A percentile compares a stretch with the other conserved stretches of the same genome.
phyloP scores from a whole-genome alignment of 2,113 vertebrate species.

The Kryptolebias marmoratus region DNA sequence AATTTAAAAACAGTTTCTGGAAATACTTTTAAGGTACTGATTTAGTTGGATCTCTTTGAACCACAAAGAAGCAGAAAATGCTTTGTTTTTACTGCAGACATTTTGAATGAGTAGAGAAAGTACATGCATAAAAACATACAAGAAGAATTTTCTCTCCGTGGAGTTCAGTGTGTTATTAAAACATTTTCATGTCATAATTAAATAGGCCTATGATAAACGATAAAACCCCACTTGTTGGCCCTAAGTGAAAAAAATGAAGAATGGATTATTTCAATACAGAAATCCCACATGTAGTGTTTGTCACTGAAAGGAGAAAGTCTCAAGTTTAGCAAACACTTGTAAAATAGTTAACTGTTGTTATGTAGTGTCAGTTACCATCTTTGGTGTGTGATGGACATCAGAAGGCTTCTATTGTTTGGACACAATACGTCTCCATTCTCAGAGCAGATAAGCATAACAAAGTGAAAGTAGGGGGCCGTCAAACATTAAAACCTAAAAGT shows the following conservation, averaged over 20 bases:
- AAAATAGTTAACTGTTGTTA: conserved; percentile 81
- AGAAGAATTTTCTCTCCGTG: not conserved
- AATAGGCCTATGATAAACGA: not conserved
- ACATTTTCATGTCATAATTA: too few relatives aligned
- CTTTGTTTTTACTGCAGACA: too few relatives aligned
- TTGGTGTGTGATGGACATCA: conserved; percentile 88
- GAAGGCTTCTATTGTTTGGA: conserved; percentile 70
- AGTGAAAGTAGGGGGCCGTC: conserved; percentile 82
- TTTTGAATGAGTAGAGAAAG: not conserved
- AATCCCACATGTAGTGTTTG: conserved; percentile 54
- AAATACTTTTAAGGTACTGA: too few relatives aligned
- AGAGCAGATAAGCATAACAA: conserved; percentile 81
- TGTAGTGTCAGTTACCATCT: conserved; percentile 83
- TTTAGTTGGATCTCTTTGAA: too few relatives aligned
- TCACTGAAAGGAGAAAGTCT: conserved; percentile 68
- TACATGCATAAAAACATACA: not conserved
- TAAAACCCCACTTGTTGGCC: not conserved
- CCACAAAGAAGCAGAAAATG: too few relatives aligned
- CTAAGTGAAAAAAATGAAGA: not conserved
- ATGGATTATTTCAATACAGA: conserved; percentile 25
- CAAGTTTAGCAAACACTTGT: conserved; percentile 72
- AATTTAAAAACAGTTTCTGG: too few relatives aligned
- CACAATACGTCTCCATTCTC: conserved; percentile 76
- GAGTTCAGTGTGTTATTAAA: too few relatives aligned
- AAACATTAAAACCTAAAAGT: conserved; percentile 74